Evolutionary conservation across 2,797 vertebrate species (phyloP), one percentile per base, ranked within the genome.

Genomic region (Discoglossus pictus): DNA sequence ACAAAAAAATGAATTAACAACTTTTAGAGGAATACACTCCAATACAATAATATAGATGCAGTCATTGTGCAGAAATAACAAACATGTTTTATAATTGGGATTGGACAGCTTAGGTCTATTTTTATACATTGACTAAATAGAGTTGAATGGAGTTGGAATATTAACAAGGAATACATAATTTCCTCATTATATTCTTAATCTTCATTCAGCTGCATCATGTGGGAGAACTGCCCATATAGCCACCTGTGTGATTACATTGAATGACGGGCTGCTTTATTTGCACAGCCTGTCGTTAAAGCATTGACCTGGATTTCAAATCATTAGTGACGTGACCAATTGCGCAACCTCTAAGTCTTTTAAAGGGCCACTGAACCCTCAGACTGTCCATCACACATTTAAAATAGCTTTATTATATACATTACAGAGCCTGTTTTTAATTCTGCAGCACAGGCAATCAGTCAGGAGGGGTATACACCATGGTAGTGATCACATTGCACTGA

Each of bases 1-100:
- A n/a, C n/a, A n/a, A n/a, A n/a, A n/a, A n/a, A n/a, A n/a, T n/a
- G n/a, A n/a, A n/a, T n/a, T n/a, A n/a, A n/a, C n/a, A n/a, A n/a
- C n/a, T n/a, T n/a, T n/a, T n/a, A n/a, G n/a, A n/a, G n/a, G n/a
- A n/a, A n/a, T n/a, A n/a, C n/a, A n/a, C n/a, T n/a, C n/a, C n/a
- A n/a, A n/a, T n/a, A n/a, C n/a, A n/a, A n/a, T n/a, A n/a, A n/a
- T n/a, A n/a, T n/a, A n/a, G n/a, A n/a, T n/a, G n/a, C n/a, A n/a
- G n/a, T n/a, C n/a, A n/a, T n/a, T n/a, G n/a, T n/a, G n/a, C n/a
- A n/a, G n/a, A n/a, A n/a, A n/a, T n/a, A n/a, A n/a, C n/a, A n/a
- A n/a, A n/a, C n/a, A n/a, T n/a, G n/a, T n/a, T n/a, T 27, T 61
- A 38, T 31, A 40, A 25, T 40, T 51, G n/a, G 24, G 46, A 24